Conservation (phyloP, 1,140 invertebrate species). For the Dermatophagoides farinae region DNA sequence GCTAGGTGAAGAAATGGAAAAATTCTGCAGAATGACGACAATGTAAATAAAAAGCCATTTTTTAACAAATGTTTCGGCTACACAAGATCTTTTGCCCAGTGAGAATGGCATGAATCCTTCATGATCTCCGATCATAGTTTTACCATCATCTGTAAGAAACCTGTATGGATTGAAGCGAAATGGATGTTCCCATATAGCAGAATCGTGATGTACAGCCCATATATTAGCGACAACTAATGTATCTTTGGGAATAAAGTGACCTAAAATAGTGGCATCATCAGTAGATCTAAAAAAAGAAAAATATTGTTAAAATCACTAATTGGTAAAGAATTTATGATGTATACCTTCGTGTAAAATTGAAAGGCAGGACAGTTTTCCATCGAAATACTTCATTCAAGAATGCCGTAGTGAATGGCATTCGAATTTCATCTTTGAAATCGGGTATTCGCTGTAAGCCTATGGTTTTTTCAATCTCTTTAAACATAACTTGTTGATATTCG, state of each 20-base stretch:
- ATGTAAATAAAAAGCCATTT: slow-evolving; percentile 1
- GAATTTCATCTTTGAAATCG: slow-evolving; percentile 10
- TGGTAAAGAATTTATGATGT: not conserved
- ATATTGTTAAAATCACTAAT: not conserved
- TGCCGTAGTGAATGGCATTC: slow-evolving; percentile 20
- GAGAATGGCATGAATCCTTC: slow-evolving; percentile 22
- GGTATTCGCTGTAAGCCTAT: slow-evolving; percentile 18
- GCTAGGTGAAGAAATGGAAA: not conserved
- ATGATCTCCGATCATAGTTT: slow-evolving; percentile 15
- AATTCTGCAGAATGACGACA: not conserved
- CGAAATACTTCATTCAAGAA: slow-evolving; percentile 19
- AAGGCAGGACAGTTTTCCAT: slow-evolving; percentile 16
- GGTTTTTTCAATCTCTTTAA: slow-evolving; percentile 19
- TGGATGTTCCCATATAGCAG: slow-evolving; percentile 42
- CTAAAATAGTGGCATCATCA: slow-evolving; percentile 12
- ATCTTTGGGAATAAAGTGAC: slow-evolving; percentile 16
- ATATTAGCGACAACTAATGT: slow-evolving; percentile 39
- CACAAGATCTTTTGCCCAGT: slow-evolving; percentile 9
- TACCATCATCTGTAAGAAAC: slow-evolving; percentile 26
- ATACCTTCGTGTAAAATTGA: slow-evolving; percentile 16
- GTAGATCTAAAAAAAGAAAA: slow-evolving; percentile 8
- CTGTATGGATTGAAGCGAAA: slow-evolving; percentile 45
- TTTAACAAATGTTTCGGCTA: not conserved
- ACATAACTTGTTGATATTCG: slow-evolving; percentile 19
- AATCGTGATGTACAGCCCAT: slow-evolving; percentile 44